Evolutionary conservation across 2,113 vertebrate genomes (phyloP).

Genomic region (Ceyx melanurus): DNA sequence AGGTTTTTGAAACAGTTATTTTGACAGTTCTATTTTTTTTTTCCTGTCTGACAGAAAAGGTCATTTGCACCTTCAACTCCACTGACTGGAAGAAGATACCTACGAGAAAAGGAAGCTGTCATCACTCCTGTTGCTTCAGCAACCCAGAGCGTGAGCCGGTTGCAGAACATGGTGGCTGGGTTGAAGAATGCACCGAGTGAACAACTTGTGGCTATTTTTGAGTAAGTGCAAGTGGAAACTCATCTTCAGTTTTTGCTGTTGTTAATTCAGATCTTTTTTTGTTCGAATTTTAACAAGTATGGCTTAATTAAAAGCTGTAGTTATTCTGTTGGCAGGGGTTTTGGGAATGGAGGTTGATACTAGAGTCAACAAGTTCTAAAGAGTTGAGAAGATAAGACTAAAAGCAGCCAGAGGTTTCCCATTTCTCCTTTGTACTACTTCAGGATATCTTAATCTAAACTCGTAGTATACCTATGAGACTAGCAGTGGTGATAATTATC

Average conservation of each 20-base stretch:
- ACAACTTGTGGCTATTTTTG: slow-evolving; percentile 83
- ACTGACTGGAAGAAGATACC: slow-evolving; percentile 91
- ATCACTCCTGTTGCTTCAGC: slow-evolving; percentile 94
- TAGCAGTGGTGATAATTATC: neutral
- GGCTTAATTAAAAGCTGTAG: neutral
- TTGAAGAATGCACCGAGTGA: slow-evolving; percentile 87
- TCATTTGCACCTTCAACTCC: slow-evolving; percentile 94
- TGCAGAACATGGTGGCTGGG: slow-evolving; percentile 91
- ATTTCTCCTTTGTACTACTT: neutral
- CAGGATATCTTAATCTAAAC: neutral
- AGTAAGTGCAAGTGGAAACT: slow-evolving; percentile 71
- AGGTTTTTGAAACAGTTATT: neutral
- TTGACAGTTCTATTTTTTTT: neutral
- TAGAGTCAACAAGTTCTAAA: neutral
- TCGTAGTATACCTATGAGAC: neutral
- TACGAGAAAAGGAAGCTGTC: slow-evolving; percentile 89
- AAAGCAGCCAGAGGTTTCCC: neutral
- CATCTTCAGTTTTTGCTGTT: neutral
- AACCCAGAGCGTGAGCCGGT: slow-evolving; percentile 91
- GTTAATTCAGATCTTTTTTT: neutral
- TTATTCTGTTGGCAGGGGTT: neutral
- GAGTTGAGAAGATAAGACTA: neutral
- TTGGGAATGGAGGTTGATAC: neutral
- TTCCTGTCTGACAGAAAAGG: slow-evolving; percentile 71
- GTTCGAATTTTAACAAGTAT: neutral